Percentiles rank a stretch among this genome's conserved stretches.
Conservation (phyloP, 2,888 invertebrate species). For the Drosophila bunnanda region DNA sequence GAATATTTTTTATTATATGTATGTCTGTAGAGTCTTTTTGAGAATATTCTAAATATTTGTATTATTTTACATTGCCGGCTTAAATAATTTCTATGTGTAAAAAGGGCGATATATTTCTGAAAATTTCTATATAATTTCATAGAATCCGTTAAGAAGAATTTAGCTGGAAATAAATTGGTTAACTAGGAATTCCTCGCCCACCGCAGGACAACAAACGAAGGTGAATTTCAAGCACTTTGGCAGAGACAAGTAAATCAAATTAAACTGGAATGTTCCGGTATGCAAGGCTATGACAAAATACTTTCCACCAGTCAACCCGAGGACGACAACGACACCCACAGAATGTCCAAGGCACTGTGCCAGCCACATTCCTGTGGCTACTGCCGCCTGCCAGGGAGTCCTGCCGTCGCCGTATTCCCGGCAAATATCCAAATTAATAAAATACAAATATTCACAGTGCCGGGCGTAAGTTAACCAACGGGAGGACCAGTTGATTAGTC, state of each 20-base stretch:
- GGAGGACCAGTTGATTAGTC: slow-evolving; percentile 65
- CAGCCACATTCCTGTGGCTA: slow-evolving; percentile 47
- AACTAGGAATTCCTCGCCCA: not conserved
- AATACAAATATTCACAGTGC: slow-evolving; percentile 66
- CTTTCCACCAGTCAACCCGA: slow-evolving; percentile 3
- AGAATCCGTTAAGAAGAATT: not conserved
- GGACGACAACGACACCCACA: slow-evolving; percentile 3
- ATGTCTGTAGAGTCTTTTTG: not conserved
- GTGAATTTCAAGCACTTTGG: slow-evolving; percentile 22
- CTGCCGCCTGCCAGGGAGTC: not conserved
- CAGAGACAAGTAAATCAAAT: slow-evolving; percentile 61
- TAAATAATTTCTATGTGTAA: slow-evolving; percentile 2
- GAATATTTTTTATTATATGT: too few relatives aligned
- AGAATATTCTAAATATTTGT: not conserved
- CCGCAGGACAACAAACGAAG: slow-evolving; percentile 21
- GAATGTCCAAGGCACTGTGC: not conserved
- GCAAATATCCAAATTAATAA: slow-evolving; percentile 71
- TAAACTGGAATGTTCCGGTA: slow-evolving; percentile 53
- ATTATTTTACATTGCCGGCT: slow-evolving; percentile 7
- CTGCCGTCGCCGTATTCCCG: slow-evolving; percentile 10
- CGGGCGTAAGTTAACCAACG: slow-evolving; percentile 51
- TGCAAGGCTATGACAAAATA: slow-evolving; percentile 30
- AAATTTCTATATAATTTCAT: not conserved
- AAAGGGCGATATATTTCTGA: not conserved
- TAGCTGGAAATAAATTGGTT: not conserved